phyloP scores from a whole-genome alignment of 2,888 invertebrate genomes.

The Noctuana brunneofusca region DNA sequence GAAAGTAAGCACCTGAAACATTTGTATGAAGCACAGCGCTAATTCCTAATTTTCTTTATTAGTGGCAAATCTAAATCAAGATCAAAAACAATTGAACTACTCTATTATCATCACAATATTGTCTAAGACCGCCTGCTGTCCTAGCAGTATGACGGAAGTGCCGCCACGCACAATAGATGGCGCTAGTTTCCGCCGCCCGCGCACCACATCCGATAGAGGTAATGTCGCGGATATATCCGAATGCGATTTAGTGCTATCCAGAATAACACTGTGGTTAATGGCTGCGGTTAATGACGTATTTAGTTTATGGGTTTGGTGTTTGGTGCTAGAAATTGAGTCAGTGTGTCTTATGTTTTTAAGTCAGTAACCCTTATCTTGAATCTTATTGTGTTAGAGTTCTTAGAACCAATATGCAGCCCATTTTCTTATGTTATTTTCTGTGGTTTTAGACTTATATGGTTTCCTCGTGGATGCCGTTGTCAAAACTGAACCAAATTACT shows the following conservation, averaged over 20 bases:
- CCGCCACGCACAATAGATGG: constrained; percentile 32
- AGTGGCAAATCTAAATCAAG: no score
- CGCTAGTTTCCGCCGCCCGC: constrained; percentile 38
- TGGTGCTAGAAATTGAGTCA: background rate
- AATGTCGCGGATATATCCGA: constrained; percentile 71
- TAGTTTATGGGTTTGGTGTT: constrained; percentile 29
- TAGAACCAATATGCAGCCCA: no score
- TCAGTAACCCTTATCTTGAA: no score
- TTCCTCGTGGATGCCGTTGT: no score
- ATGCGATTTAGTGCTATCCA: constrained; percentile 63
- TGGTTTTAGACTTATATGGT: no score
- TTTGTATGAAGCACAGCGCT: no score
- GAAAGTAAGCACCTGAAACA: no score
- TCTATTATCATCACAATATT: background rate
- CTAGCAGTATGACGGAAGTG: constrained; percentile 16
- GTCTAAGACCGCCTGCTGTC: constrained; percentile 31
- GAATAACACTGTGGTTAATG: constrained; percentile 69
- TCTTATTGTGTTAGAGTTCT: no score
- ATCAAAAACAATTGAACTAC: background rate
- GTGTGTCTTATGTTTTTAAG: background rate
- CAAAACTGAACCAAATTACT: no score
- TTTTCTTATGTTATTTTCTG: no score
- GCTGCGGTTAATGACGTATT: constrained; percentile 46
- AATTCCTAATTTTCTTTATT: no score
- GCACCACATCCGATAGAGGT: constrained; percentile 61